Evolutionary conservation across 2,888 invertebrate species (phyloP).

Genomic region (Acanthopleura granulata): DNA sequence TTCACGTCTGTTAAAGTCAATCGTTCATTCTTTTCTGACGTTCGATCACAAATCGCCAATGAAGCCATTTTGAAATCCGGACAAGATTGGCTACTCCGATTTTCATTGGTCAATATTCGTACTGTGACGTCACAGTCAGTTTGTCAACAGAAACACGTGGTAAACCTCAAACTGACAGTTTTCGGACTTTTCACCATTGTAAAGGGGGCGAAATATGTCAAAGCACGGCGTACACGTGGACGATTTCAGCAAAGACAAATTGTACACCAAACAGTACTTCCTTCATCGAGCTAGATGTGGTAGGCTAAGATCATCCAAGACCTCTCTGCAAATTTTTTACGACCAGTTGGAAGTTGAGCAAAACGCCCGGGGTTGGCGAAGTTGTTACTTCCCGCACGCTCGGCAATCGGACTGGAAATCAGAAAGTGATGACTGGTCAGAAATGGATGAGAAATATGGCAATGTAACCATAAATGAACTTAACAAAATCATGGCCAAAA

Average conservation of each 20-base stretch:
- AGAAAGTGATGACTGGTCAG: no score
- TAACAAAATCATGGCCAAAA: no score
- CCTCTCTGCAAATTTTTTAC: not conserved
- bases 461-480: no score
- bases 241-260: not conserved
- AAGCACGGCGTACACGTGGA: not conserved
- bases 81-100: not conserved
- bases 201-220: not conserved
- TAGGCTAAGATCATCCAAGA: not conserved
- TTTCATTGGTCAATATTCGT: not conserved
- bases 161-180: not conserved
- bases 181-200: not conserved
- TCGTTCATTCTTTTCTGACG: slow-evolving; percentile 33
- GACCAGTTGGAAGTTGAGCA: no score
- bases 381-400: no score
- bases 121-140: not conserved
- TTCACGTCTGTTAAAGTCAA: slow-evolving; percentile 29
- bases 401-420: no score
- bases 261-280: not conserved
- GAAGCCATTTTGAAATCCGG: slow-evolving; percentile 33
- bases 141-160: slow-evolving; percentile 1
- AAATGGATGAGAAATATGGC: no score
- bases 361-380: no score
- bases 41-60: slow-evolving; percentile 41
- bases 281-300: not conserved